Percentiles rank a stretch among this genome's conserved stretches.
Evolutionary conservation across 2,113 vertebrate species (phyloP).

Genomic region (Pagrus major): DNA sequence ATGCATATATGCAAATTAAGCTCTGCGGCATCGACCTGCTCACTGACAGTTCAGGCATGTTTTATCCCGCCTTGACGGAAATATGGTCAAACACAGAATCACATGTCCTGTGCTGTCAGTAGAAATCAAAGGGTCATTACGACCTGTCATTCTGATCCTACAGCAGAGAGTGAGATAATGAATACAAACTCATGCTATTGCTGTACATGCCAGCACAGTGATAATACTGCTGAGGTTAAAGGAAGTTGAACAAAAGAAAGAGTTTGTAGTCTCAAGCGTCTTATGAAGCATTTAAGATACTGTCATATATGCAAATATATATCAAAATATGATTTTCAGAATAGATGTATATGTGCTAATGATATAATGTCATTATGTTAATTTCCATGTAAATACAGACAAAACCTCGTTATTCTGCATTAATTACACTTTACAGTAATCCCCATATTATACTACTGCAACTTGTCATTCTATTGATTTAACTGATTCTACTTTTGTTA

Average conservation of each 20-base stretch:
- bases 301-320: no score
- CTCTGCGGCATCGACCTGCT: slow-evolving; percentile 9
- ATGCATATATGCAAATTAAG: slow-evolving; percentile 16
- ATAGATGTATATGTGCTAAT: no score
- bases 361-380: no score
- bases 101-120: slow-evolving; percentile 6
- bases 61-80: slow-evolving; percentile 52
- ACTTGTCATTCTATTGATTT: no score
- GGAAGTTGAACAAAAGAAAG: neutral
- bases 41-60: slow-evolving; percentile 43
- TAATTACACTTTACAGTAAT: no score
- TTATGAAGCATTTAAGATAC: neutral
- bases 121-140: slow-evolving; percentile 48
- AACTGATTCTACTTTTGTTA: no score
- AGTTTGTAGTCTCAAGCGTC: neutral
- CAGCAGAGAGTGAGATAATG: slow-evolving; percentile 17
- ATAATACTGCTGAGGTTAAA: neutral
- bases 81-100: slow-evolving; percentile 39
- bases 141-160: slow-evolving; percentile 33
- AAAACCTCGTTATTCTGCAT: no score
- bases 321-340: no score
- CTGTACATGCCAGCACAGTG: neutral
- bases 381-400: no score
- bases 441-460: no score
- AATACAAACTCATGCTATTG: neutral